A percentile compares a stretch with the other conserved stretches of the same genome.
Conservation (phyloP, 1,140 invertebrate species). For the Pollicipes pollicipes region DNA sequence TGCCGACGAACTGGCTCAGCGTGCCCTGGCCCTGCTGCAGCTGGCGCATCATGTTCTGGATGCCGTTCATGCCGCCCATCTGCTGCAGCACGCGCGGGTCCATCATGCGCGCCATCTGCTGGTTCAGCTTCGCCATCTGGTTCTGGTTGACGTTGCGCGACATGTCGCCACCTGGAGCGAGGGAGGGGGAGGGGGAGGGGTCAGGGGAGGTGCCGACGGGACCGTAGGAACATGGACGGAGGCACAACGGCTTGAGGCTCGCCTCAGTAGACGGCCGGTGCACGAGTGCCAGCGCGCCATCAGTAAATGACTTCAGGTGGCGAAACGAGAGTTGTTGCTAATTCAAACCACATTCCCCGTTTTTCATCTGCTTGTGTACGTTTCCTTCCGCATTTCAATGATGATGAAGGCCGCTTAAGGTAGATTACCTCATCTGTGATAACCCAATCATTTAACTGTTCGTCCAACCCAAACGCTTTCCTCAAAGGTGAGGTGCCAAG, state of each 20-base stretch:
- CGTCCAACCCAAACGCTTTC: too few species aligned
- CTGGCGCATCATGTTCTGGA: conserved; percentile 97
- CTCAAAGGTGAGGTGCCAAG: too few species aligned
- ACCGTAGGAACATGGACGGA: conserved; percentile 9
- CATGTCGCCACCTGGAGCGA: conserved; percentile 87
- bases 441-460: too few species aligned
- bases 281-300: neutral
- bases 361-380: too few species aligned
- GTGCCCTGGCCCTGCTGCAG: conserved; percentile 63
- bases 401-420: too few species aligned
- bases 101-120: conserved; percentile 99
- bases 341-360: too few species aligned
- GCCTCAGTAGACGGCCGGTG: conserved; percentile 4
- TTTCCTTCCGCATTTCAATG: too few species aligned
- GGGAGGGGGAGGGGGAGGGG: conserved; percentile 11
- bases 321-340: too few species aligned
- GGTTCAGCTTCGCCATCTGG: conserved; percentile 97
- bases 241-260: conserved; percentile 1
- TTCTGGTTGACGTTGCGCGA: conserved; percentile 94
- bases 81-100: conserved; percentile 72
- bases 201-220: conserved; percentile 3
- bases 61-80: conserved; percentile 74
- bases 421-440: too few species aligned
- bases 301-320: too few species aligned
- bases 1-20: conserved; percentile 14